phyloP scores from a whole-genome alignment of 2,888 invertebrate species.

The Prosapia bicincta region DNA sequence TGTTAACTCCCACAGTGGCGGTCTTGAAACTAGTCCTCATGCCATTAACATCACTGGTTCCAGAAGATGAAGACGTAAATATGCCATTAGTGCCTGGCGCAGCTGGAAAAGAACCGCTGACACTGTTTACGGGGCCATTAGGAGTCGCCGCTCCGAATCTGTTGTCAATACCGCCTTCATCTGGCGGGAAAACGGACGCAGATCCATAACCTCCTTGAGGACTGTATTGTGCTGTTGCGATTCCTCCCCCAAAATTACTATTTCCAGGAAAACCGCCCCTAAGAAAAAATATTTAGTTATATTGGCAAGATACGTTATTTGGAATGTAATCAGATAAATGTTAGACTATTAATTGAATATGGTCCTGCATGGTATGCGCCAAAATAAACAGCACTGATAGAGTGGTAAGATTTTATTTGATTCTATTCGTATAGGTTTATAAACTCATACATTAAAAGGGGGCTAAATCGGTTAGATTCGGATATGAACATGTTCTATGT shows the following conservation, averaged over 20 bases:
- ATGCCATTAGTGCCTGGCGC: constrained; percentile 50
- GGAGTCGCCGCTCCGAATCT: constrained; percentile 23
- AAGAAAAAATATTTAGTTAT: too few relatives aligned
- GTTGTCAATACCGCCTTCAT: constrained; percentile 22
- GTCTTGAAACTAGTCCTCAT: constrained; percentile 52
- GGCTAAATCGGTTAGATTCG: too few relatives aligned
- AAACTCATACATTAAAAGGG: too few relatives aligned
- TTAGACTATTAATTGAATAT: too few relatives aligned
- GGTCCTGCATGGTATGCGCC: too few relatives aligned
- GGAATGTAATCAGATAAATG: too few relatives aligned
- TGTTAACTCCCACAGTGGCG: constrained; percentile 64
- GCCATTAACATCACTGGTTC: constrained; percentile 59
- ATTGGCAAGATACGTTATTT: too few relatives aligned
- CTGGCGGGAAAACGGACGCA: constrained; percentile 30
- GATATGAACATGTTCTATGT: too few relatives aligned
- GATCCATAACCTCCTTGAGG: constrained; percentile 34
- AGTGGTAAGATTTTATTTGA: too few relatives aligned
- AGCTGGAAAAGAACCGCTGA: constrained; percentile 24
- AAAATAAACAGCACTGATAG: too few relatives aligned
- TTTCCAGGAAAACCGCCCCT: background rate
- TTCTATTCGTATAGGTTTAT: too few relatives aligned
- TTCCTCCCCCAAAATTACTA: constrained; percentile 9
- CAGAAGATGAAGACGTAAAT: constrained; percentile 60
- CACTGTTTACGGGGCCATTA: constrained; percentile 15
- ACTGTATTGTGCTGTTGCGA: constrained; percentile 20